A percentile compares a stretch with the other conserved stretches of the same genome.
Evolutionary conservation across 2,797 vertebrate species (phyloP).

Genomic region (Phoxinus dragarum): DNA sequence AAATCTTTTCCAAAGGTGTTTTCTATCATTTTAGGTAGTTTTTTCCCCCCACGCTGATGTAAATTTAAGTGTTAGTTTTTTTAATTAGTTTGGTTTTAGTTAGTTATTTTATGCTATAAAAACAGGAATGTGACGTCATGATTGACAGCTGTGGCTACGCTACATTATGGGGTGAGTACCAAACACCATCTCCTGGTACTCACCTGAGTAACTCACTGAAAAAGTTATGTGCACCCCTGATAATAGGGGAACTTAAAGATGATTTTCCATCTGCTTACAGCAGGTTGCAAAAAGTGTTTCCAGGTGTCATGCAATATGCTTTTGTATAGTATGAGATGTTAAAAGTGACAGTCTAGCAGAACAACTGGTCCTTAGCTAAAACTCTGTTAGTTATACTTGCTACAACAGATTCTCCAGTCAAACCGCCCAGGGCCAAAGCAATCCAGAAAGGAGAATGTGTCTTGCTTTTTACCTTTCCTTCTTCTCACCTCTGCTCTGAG

Average conservation of each 20-base stretch:
- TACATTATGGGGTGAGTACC: too few relatives aligned
- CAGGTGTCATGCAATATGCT: background rate
- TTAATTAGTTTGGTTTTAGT: too few relatives aligned
- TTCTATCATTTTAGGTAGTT: too few relatives aligned
- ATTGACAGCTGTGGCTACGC: too few relatives aligned
- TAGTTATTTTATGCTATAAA: too few relatives aligned
- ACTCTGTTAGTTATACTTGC: conserved; percentile 45
- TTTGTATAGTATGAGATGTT: background rate
- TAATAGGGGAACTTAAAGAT: background rate
- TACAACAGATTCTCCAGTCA: conserved; percentile 39
- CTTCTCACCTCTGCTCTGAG: background rate
- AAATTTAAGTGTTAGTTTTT: too few relatives aligned
- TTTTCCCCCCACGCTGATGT: too few relatives aligned
- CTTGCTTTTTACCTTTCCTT: background rate
- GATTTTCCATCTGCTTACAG: background rate
- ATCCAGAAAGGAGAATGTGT: background rate
- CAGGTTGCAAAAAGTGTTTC: background rate
- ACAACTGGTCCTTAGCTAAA: background rate
- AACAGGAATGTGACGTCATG: too few relatives aligned
- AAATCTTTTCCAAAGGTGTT: too few relatives aligned
- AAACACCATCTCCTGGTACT: too few relatives aligned
- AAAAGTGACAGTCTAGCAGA: background rate
- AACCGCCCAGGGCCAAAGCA: conserved; percentile 18
- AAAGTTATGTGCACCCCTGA: too few relatives aligned
- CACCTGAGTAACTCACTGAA: too few relatives aligned